Conservation (phyloP, 1,140 invertebrate species). For the Homalodisca vitripennis region DNA sequence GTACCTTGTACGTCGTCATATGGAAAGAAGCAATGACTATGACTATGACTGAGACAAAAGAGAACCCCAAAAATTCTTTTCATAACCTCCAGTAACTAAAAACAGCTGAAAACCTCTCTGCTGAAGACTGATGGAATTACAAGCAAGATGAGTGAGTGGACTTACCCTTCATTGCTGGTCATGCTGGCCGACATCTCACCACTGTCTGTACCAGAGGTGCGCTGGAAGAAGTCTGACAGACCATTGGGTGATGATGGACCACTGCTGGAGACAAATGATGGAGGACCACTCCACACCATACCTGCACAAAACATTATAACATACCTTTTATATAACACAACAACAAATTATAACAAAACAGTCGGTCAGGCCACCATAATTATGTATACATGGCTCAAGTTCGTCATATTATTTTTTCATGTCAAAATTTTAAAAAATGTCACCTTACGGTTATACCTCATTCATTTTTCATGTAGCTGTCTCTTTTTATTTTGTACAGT, state of each 20-base stretch:
- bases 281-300: constrained; percentile 60
- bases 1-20: neutral
- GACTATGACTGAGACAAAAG: neutral
- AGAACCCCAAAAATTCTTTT: neutral
- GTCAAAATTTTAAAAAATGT: no score
- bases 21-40: neutral
- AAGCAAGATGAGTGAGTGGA: neutral
- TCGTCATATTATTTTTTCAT: no score
- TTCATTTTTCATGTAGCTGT: no score
- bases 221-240: constrained; percentile 52
- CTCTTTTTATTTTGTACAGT: no score
- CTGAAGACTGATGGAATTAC: neutral
- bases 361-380: no score
- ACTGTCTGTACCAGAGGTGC: constrained; percentile 52
- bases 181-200: constrained; percentile 62
- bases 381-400: no score
- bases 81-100: neutral
- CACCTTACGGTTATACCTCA: no score
- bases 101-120: neutral
- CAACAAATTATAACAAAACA: neutral
- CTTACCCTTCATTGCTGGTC: constrained; percentile 61
- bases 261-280: constrained; percentile 60
- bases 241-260: constrained; percentile 67
- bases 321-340: neutral
- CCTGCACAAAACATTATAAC: constrained; percentile 41